These are phyloP conservation scores for Tipula unca DNA, from an alignment of 2,888 invertebrate genomes.

Conservation along the genomic window DNA sequence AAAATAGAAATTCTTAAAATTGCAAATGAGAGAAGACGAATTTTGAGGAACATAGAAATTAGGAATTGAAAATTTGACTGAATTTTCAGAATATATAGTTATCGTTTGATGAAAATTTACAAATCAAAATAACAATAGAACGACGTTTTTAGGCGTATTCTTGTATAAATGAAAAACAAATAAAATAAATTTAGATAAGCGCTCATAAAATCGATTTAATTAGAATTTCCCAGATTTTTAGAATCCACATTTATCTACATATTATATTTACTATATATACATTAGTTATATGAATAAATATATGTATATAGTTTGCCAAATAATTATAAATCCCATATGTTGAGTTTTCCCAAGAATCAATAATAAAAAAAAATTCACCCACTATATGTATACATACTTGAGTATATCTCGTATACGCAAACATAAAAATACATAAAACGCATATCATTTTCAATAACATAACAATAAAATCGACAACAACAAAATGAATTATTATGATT, in stretches of 20 bases:
- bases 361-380: not conserved
- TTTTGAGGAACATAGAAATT: no score
- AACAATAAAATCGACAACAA: not conserved
- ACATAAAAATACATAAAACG: conserved; percentile 8
- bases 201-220: not conserved
- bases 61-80: no score
- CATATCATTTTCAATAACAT: conserved; percentile 14
- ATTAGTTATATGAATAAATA: no score
- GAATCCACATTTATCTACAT: no score
- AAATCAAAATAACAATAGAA: no score
- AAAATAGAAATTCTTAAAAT: no score
- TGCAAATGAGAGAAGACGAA: no score
- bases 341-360: not conserved
- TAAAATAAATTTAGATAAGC: not conserved
- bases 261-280: not conserved
- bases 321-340: not conserved
- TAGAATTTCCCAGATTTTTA: not conserved
- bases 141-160: no score
- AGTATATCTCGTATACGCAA: not conserved
- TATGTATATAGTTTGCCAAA: not conserved
- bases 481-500: not conserved
- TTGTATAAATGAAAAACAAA: not conserved
- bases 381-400: not conserved
- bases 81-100: no score
- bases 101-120: no score